Conservation (phyloP, 2,113 vertebrate species). For the Coreoperca whiteheadi region DNA sequence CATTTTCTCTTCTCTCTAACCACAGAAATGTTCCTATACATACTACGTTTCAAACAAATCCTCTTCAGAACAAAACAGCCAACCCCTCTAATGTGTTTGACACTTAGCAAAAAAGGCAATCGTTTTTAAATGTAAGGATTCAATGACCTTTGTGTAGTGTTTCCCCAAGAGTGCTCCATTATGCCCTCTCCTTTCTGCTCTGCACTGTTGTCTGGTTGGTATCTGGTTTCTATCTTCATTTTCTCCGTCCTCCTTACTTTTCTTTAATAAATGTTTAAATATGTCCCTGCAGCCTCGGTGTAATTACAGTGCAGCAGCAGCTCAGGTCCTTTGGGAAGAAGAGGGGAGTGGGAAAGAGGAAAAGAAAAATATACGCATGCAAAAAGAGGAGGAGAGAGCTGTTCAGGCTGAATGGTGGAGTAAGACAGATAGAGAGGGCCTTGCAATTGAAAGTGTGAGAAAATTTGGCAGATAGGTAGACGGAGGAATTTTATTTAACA, state of each 20-base stretch:
- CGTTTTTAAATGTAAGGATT: constrained; percentile 56
- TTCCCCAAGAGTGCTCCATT: constrained; percentile 51
- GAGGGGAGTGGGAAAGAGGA: constrained; percentile 17
- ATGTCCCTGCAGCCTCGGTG: constrained; percentile 82
- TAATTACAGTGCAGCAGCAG: constrained; percentile 84
- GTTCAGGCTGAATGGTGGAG: constrained; percentile 55
- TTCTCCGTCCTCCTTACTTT: constrained; percentile 73
- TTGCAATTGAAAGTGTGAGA: constrained; percentile 45
- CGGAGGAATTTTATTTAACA: constrained; percentile 66
- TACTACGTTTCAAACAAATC: constrained; percentile 22
- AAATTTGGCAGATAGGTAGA: constrained; percentile 66
- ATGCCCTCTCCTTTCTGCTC: constrained; percentile 38
- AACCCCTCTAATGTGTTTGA: constrained; percentile 18
- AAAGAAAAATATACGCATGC: constrained; percentile 18
- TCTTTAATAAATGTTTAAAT: constrained; percentile 86
- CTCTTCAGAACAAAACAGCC: constrained; percentile 31
- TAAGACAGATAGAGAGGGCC: constrained; percentile 51
- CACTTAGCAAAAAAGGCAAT: constrained; percentile 11
- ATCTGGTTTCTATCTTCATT: constrained; percentile 75
- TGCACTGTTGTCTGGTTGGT: constrained; percentile 60
- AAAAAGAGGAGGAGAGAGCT: constrained; percentile 57
- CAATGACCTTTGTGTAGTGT: constrained; percentile 57
- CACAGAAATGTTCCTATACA: background rate
- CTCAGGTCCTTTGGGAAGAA: constrained; percentile 68
- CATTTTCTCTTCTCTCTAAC: constrained; percentile 21